Percentiles rank a stretch among this genome's conserved stretches.
Conservation (phyloP, 2,888 invertebrate genomes). For the Callinectes sapidus region DNA sequence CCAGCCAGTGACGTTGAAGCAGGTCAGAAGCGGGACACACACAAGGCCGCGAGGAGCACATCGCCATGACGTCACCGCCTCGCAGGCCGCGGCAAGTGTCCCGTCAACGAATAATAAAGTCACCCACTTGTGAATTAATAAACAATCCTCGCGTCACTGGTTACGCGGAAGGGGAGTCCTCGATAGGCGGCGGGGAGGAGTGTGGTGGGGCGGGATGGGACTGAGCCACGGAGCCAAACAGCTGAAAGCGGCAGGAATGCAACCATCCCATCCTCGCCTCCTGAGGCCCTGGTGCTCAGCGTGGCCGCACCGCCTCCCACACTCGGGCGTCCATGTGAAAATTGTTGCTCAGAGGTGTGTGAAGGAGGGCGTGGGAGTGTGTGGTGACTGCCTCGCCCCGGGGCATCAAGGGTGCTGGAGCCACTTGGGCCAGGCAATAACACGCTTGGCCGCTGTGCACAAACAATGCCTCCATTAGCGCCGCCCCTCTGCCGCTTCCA, state of each 20-base stretch:
- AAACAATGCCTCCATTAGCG: constrained; percentile 39
- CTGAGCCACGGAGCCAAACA: background rate
- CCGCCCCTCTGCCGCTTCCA: background rate
- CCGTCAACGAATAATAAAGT: constrained; percentile 40
- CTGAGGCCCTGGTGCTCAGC: background rate
- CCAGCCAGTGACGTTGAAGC: background rate
- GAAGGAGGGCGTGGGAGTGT: constrained; percentile 27
- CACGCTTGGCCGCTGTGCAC: constrained; percentile 32
- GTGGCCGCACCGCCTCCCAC: background rate
- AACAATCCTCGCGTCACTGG: constrained; percentile 37
- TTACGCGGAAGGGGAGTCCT: constrained; percentile 21
- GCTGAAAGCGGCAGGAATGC: background rate
- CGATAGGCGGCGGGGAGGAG: background rate
- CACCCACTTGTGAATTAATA: constrained; percentile 57
- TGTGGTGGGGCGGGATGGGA: background rate
- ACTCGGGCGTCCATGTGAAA: background rate
- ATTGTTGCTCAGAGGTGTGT: background rate
- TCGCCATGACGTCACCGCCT: background rate
- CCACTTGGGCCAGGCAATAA: constrained; percentile 43
- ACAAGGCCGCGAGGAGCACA: background rate
- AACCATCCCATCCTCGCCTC: background rate
- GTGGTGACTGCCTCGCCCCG: background rate
- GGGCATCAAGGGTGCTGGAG: constrained; percentile 29
- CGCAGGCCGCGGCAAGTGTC: background rate
- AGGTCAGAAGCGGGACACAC: background rate